phyloP scores from a whole-genome alignment of 2,797 vertebrate genomes.

The Crocidura indochinensis region DNA sequence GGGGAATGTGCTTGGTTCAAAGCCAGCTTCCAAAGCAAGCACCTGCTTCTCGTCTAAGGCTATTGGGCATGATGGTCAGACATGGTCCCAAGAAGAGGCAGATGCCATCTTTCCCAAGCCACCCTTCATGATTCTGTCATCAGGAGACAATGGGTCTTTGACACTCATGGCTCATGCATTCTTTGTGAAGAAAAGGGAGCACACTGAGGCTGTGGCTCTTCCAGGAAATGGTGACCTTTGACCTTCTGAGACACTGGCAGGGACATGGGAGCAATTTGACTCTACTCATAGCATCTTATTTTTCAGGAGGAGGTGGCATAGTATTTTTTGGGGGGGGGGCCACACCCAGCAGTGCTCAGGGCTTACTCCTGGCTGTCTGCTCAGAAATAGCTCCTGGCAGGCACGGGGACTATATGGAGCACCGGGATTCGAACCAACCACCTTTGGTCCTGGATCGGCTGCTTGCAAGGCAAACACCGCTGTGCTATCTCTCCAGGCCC shows the following conservation, averaged over 20 bases:
- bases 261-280: not conserved
- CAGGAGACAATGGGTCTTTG: slow-evolving; percentile 57
- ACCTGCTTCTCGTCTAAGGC: not conserved
- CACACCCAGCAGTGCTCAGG: too few relatives aligned
- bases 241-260: slow-evolving; percentile 63
- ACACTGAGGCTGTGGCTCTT: slow-evolving; percentile 71
- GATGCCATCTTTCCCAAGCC: slow-evolving; percentile 29
- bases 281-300: not conserved
- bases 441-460: too few relatives aligned
- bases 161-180: slow-evolving; percentile 69
- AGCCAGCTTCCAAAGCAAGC: too few relatives aligned
- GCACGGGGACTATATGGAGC: too few relatives aligned
- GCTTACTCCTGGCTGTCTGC: too few relatives aligned
- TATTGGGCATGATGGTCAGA: not conserved
- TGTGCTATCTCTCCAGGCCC: too few relatives aligned
- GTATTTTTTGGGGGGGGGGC: too few relatives aligned
- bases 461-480: too few relatives aligned
- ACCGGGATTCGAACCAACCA: too few relatives aligned
- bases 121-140: slow-evolving; percentile 1
- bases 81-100: slow-evolving; percentile 50
- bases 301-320: not conserved
- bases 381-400: too few relatives aligned
- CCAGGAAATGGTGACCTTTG: slow-evolving; percentile 65
- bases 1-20: too few relatives aligned
- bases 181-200: slow-evolving; percentile 71